Conservation (phyloP, 2,113 vertebrate genomes). For the Antechinus stuartii region DNA sequence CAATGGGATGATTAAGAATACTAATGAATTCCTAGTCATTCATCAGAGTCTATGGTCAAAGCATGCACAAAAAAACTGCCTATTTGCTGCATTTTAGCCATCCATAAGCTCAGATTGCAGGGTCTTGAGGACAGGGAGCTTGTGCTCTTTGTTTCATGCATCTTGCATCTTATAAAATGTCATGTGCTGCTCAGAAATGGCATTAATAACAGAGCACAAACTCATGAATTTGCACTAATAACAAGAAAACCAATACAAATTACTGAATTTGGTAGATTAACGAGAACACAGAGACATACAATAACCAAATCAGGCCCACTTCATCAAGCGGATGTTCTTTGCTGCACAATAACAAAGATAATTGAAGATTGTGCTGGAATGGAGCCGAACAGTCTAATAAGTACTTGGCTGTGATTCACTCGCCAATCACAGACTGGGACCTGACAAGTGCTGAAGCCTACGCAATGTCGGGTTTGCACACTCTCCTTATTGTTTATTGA, state of each 20-base stretch:
- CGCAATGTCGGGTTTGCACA: constrained; percentile 59
- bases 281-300: constrained; percentile 53
- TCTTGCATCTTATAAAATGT: constrained; percentile 37
- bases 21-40: constrained; percentile 6
- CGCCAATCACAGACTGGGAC: constrained; percentile 67
- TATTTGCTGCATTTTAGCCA: constrained; percentile 1
- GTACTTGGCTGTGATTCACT: constrained; percentile 58
- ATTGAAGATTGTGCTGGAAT: constrained; percentile 67
- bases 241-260: constrained; percentile 67
- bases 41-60: not conserved
- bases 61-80: not conserved
- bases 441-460: constrained; percentile 57
- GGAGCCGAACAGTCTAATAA: constrained; percentile 64
- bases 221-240: constrained; percentile 66
- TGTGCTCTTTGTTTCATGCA: not conserved
- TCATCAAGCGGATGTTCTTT: constrained; percentile 71
- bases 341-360: constrained; percentile 68
- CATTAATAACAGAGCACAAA: constrained; percentile 55
- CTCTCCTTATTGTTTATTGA: constrained; percentile 58
- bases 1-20: not conserved
- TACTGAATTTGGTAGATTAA: constrained; percentile 62
- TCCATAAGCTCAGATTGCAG: not conserved
- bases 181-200: constrained; percentile 15
- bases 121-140: not conserved
- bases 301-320: constrained; percentile 73